Evolutionary conservation across 2,888 invertebrate species (phyloP).

Genomic region (Eristalis tenax): DNA sequence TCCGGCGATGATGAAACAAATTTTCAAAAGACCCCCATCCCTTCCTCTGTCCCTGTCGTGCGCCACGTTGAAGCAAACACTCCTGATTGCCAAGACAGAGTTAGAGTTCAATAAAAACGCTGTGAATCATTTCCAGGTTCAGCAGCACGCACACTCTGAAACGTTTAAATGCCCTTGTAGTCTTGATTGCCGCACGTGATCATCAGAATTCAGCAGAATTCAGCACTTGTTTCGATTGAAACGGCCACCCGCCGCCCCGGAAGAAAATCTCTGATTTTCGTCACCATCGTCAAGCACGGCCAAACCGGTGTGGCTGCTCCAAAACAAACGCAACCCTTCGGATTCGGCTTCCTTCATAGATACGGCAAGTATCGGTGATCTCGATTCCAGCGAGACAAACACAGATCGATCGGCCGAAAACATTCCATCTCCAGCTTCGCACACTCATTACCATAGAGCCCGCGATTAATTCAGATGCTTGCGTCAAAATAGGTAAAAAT

Average conservation of each 20-base stretch:
- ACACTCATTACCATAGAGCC: constrained; percentile 11
- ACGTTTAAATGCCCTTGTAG: neutral
- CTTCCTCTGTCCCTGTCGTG: no score
- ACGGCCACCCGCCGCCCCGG: neutral
- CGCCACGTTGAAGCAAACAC: no score
- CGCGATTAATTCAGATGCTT: constrained; percentile 1
- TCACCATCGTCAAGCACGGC: neutral
- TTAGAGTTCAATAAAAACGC: neutral
- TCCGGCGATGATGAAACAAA: no score
- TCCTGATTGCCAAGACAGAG: neutral
- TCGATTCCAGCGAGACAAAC: neutral
- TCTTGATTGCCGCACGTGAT: neutral
- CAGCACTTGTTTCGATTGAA: neutral
- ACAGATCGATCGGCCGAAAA: neutral
- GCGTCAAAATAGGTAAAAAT: constrained; percentile 20
- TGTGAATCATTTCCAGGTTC: neutral
- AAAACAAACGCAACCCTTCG: neutral
- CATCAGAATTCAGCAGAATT: neutral
- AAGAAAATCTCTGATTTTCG: neutral
- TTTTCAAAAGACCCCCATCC: no score
- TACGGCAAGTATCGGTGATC: neutral
- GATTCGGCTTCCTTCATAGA: neutral
- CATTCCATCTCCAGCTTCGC: neutral
- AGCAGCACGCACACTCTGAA: neutral
- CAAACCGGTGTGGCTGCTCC: neutral